Evolutionary conservation across 2,888 invertebrate genomes (phyloP).

Genomic region (Sicus ferrugineus): DNA sequence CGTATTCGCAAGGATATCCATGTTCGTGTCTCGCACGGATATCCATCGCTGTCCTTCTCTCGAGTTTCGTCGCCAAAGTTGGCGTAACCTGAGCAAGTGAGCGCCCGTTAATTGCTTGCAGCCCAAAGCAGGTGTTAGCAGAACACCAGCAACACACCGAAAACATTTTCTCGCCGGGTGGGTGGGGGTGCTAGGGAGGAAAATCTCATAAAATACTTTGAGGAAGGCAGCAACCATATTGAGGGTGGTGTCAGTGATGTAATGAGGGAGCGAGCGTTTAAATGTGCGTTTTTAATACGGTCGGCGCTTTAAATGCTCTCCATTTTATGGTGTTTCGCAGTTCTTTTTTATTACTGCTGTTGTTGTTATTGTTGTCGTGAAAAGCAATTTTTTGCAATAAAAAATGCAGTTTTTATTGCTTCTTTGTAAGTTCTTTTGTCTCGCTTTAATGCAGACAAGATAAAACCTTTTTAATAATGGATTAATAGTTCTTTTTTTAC

Average conservation of each 20-base stretch:
- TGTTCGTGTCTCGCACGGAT: no score
- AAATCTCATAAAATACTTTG: not conserved
- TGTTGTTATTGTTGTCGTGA: constrained; percentile 2
- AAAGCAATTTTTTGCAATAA: not conserved
- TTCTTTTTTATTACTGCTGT: not conserved
- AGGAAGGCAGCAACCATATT: not conserved
- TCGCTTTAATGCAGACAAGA: not conserved
- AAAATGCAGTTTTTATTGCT: constrained; percentile 16
- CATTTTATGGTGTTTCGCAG: not conserved
- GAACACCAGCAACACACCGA: no score
- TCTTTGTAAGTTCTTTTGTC: not conserved
- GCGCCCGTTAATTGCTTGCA: no score
- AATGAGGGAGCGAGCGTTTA: constrained; percentile 12
- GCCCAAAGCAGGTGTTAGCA: no score
- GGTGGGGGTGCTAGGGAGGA: no score
- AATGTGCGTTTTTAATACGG: constrained; percentile 14
- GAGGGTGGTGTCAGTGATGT: not conserved
- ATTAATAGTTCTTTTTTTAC: not conserved
- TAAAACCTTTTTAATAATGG: not conserved
- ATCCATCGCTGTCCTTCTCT: no score
- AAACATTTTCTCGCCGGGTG: no score
- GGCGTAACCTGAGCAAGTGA: no score
- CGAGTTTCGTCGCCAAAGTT: no score
- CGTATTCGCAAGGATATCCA: no score
- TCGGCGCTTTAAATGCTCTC: not conserved